These are phyloP conservation scores for Brachypodius melanocephalos DNA, from an alignment of 2,113 vertebrate genomes.

Conservation along the genomic window DNA sequence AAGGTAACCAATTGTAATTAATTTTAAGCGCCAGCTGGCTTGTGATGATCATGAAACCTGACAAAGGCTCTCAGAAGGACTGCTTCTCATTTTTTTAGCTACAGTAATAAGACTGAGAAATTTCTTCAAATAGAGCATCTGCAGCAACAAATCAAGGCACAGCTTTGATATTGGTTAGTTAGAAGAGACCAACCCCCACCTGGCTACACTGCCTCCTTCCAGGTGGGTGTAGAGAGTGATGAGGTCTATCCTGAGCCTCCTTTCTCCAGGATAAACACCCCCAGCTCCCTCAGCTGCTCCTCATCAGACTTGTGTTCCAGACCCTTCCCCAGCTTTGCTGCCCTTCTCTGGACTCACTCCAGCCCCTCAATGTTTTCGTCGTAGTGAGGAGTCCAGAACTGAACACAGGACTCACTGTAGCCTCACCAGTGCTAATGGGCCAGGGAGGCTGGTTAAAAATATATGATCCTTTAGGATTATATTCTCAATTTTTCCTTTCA, in stretches of 20 bases:
- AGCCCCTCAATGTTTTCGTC: background rate
- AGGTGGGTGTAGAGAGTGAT: background rate
- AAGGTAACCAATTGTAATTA: slow-evolving; percentile 70
- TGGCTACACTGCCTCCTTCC: background rate
- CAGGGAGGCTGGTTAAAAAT: background rate
- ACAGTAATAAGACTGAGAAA: background rate
- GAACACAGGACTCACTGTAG: background rate
- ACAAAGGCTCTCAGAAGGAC: slow-evolving; percentile 34
- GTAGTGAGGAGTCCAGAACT: background rate
- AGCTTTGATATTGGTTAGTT: background rate
- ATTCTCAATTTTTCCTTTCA: background rate
- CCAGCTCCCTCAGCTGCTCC: background rate
- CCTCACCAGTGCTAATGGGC: background rate
- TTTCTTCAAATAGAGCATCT: background rate
- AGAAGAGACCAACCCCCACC: background rate
- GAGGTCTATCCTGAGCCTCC: background rate
- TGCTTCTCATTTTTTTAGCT: background rate
- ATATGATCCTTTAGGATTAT: background rate
- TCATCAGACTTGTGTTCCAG: background rate
- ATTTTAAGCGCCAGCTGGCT: slow-evolving; percentile 67
- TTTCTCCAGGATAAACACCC: background rate
- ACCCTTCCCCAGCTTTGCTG: background rate
- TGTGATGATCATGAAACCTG: slow-evolving; percentile 54
- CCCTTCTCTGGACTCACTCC: rapidly evolving
- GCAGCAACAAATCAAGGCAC: background rate